These are phyloP conservation scores for Hippocampus abdominalis DNA, from an alignment of 2,113 vertebrate species.

Conservation along the genomic window DNA sequence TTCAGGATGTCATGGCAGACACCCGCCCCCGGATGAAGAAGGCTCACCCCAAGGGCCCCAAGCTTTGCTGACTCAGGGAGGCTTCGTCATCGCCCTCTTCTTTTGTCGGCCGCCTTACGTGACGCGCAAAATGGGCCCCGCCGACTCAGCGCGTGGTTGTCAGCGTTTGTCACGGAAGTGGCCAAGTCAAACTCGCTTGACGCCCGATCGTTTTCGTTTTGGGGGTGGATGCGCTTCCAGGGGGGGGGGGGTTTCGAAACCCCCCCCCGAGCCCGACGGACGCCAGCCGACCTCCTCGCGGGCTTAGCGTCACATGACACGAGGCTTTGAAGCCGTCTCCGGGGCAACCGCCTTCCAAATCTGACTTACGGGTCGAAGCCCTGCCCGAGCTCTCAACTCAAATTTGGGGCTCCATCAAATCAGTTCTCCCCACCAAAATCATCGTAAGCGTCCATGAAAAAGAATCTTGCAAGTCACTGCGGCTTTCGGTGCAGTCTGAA, in stretches of 20 bases:
- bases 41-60: constrained; percentile 42
- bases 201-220: constrained; percentile 29
- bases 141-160: not conserved
- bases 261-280: constrained; percentile 28
- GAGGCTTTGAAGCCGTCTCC: constrained; percentile 10
- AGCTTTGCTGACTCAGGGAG: constrained; percentile 37
- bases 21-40: constrained; percentile 9
- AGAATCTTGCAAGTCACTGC: no score
- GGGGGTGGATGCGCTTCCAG: constrained; percentile 44
- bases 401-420: no score
- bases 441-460: no score
- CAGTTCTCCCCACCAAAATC: no score
- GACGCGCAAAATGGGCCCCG: not conserved
- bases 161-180: not conserved
- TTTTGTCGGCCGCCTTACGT: constrained; percentile 37
- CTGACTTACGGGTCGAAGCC: no score
- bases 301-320: constrained; percentile 29
- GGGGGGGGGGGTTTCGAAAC: no score
- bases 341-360: not conserved
- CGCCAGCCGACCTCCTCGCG: constrained; percentile 43
- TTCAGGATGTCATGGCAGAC: constrained; percentile 42
- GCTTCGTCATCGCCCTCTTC: constrained; percentile 1
- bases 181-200: not conserved
- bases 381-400: no score
- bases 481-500: no score